phyloP scores from a whole-genome alignment of 2,888 invertebrate species.

The Empis stercorea region DNA sequence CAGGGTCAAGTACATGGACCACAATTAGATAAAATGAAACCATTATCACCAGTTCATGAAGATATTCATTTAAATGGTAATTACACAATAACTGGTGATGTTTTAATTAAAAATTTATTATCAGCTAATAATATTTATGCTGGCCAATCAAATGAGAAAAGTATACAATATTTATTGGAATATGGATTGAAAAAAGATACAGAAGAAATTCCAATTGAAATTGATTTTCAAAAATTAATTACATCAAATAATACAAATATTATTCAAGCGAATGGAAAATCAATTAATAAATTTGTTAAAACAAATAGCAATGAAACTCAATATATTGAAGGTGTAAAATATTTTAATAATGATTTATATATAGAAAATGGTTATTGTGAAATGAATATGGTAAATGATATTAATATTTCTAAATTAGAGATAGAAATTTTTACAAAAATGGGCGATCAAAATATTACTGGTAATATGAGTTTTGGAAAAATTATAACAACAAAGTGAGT shows the following conservation, averaged over 20 bases:
- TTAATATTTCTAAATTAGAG: slow-evolving; percentile 35
- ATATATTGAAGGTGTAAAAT: slow-evolving; percentile 39
- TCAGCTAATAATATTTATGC: slow-evolving; percentile 22
- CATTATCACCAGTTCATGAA: slow-evolving; percentile 35
- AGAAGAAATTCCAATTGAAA: slow-evolving; percentile 19
- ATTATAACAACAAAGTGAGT: slow-evolving; percentile 23
- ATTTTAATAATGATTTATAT: slow-evolving; percentile 33
- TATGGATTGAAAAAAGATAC: slow-evolving; percentile 20
- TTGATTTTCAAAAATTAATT: slow-evolving; percentile 22
- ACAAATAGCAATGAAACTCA: slow-evolving; percentile 32
- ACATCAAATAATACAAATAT: slow-evolving; percentile 29
- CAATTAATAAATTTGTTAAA: slow-evolving; percentile 34
- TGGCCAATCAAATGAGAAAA: slow-evolving; percentile 15
- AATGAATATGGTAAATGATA: slow-evolving; percentile 34
- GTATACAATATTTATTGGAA: slow-evolving; percentile 15
- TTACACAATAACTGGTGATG: slow-evolving; percentile 36
- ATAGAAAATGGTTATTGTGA: slow-evolving; percentile 35
- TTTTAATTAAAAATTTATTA: slow-evolving; percentile 35
- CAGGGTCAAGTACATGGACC: slow-evolving; percentile 38
- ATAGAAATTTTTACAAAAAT: slow-evolving; percentile 30
- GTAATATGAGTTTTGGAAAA: slow-evolving; percentile 32
- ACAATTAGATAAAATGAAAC: slow-evolving; percentile 34
- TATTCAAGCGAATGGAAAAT: slow-evolving; percentile 36
- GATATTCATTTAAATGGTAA: slow-evolving; percentile 35
- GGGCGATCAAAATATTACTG: slow-evolving; percentile 37